Evolutionary conservation across 2,113 vertebrate genomes (phyloP).

Genomic region (Azemiops feae): DNA sequence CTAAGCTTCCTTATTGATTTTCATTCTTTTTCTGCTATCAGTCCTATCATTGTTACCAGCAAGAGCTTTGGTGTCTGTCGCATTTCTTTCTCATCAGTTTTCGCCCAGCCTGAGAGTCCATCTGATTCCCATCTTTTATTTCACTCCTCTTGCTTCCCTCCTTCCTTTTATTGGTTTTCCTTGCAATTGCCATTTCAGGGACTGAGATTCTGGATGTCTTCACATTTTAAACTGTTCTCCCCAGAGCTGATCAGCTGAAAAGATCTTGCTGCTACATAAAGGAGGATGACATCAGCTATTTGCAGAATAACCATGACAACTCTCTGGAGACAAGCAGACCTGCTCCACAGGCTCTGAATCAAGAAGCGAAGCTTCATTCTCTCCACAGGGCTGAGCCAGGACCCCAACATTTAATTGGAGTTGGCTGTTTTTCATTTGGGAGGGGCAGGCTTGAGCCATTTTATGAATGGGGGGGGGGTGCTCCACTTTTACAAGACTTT

Average conservation of each 20-base stretch:
- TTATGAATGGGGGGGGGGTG: neutral
- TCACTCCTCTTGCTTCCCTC: neutral
- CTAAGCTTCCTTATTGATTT: conserved; percentile 53
- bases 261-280: conserved; percentile 52
- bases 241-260: conserved; percentile 63
- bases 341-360: conserved; percentile 54
- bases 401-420: conserved; percentile 26
- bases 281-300: conserved; percentile 67
- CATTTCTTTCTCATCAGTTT: conserved; percentile 57
- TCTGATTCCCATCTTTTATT: conserved; percentile 54
- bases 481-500: neutral
- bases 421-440: neutral
- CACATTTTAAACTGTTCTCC: conserved; percentile 62
- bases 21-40: conserved; percentile 49
- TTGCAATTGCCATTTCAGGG: conserved; percentile 23
- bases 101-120: conserved; percentile 37
- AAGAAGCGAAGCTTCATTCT: conserved; percentile 46
- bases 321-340: conserved; percentile 50
- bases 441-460: neutral
- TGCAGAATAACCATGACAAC: conserved; percentile 67
- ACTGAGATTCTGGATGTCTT: conserved; percentile 41
- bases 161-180: neutral
- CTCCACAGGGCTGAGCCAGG: conserved; percentile 37
- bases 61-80: conserved; percentile 53
- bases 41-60: conserved; percentile 62